Evolutionary conservation across 92 coral and sea anemone species (phyloP), one percentile per base, ranked within the genome.

Genomic region (Zoanthus gigantus): DNA sequence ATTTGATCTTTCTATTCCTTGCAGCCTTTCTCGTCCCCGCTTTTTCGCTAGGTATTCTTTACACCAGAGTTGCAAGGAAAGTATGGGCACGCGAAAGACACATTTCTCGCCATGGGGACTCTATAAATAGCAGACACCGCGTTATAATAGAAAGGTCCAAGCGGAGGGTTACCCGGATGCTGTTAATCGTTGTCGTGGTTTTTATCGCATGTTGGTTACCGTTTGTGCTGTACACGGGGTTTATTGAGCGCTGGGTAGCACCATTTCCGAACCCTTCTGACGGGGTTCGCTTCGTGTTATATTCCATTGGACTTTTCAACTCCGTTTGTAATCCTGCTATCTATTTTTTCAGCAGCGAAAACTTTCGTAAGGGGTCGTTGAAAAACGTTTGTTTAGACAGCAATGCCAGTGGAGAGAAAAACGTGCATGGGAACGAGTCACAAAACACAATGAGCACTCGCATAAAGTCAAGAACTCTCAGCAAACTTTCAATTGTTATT

Each of bases 241-340:
- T 95, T 69, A 91, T 95, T 37, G 98, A 95, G 75, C 88, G 93
- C 9, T 95, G 86, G 79, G 96, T 95, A 0, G 98, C 98, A 1
- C 87, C 93, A 7, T 95, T 95, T 53, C 98, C 98, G 9, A 95
- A 95, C 77, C 98, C 98, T 14, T 87, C 94, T 12, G 98, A 95
- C 28, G 66, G 88, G 2, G 79, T 84, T 34, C 92, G 98, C 56
- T 71, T 93, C 17, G 76, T 95, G 23, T 66, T 89, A 7, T 95
- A 95, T 71, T 90, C 82, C n/a, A 1, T 93, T 3, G 98, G 98
- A 7, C 90, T 93, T 5, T 92, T 90, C 67, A 95, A 95, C 92
- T 95, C 98, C 1, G 89, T 90, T 3, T 95, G 98, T 68, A 95
- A 95, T 18, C 98, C 98, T 29, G 92, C 93, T 63, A 95, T 95